Base-by-base conservation (phyloP, 2,113 vertebrate genomes). In the Spea bombifrons region DNA sequence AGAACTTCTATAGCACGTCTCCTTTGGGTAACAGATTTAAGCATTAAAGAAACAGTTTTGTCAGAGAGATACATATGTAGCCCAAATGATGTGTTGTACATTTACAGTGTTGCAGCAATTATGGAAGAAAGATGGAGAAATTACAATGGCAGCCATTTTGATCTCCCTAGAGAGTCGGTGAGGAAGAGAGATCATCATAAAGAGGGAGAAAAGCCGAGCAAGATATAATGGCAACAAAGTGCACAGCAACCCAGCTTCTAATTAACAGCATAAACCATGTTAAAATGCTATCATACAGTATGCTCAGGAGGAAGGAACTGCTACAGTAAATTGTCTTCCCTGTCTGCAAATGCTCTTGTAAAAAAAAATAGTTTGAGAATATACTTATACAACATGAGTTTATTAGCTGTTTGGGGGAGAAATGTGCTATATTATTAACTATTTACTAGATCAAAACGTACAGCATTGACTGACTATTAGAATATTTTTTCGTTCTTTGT, bases 201-300 rank as follows among this genome's bases (percentile, higher is more conserved):
- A 69, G 49, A 4, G 3, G 49, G 4, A 66, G 44, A 69, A 69
- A 46, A 63, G 49, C 4, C 66, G 9, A 64, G 46, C 13, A n/a
- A 73, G 50, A 57, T 73, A 13, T 73, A 61, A 70, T 46, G 8
- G 66, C 66, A 73, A 73, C 49, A 48, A 66, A 80, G 66, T 73
- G 77, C 64, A 67, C 17, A 67, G 63, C 61, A 67, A n/a, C 70
- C 53, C 43, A 55, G 44, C 64, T 45, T 80, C 69, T 80, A 74
- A 80, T 80, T 74, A 80, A 74, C 65, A 61, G 78, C 78, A 80
- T 80, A 68, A 80, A 80, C 78, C 66, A 80, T 80, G 78, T 49
- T 68, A 74, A 80, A 50, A 80, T 74, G 78, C 64, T 52, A 68
- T 68, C 30, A 30, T 30, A 30, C 30, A 80, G 61, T 65, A 80